Evolutionary conservation across 2,797 vertebrate genomes (phyloP).

Genomic region (Takifugu rubripes): DNA sequence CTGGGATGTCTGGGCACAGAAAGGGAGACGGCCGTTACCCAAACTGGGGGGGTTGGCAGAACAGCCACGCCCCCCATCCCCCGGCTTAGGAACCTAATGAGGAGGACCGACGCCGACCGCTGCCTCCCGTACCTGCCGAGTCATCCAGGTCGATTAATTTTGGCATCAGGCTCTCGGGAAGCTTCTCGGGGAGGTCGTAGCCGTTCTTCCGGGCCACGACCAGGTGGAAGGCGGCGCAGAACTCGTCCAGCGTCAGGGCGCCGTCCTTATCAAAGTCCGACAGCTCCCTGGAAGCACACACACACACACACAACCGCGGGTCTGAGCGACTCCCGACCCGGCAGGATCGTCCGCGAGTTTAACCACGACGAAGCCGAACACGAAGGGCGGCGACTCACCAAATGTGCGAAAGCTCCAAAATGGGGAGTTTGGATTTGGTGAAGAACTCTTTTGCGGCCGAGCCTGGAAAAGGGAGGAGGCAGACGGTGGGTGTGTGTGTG

Average conservation of each 20-base stretch:
- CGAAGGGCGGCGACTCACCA: constrained; percentile 82
- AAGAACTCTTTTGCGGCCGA: constrained; percentile 99
- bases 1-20: constrained; percentile 77
- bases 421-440: constrained; percentile 98
- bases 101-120: too few species aligned
- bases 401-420: constrained; percentile 99
- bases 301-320: constrained; percentile 4
- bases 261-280: constrained; percentile 99
- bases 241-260: constrained; percentile 95
- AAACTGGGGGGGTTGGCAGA: background rate
- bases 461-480: constrained; percentile 74
- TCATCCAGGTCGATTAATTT: constrained; percentile 99
- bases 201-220: constrained; percentile 98
- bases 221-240: constrained; percentile 97
- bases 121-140: constrained; percentile 80
- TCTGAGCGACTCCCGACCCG: background rate
- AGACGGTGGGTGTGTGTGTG: background rate
- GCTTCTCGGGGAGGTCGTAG: constrained; percentile 96
- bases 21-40: background rate
- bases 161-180: constrained; percentile 98
- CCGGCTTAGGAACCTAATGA: background rate
- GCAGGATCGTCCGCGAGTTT: too few species aligned
- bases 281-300: constrained; percentile 83
- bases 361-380: background rate
- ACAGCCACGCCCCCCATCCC: background rate